phyloP scores from a whole-genome alignment of 2,888 invertebrate genomes.

The Conops quadrifasciatus region DNA sequence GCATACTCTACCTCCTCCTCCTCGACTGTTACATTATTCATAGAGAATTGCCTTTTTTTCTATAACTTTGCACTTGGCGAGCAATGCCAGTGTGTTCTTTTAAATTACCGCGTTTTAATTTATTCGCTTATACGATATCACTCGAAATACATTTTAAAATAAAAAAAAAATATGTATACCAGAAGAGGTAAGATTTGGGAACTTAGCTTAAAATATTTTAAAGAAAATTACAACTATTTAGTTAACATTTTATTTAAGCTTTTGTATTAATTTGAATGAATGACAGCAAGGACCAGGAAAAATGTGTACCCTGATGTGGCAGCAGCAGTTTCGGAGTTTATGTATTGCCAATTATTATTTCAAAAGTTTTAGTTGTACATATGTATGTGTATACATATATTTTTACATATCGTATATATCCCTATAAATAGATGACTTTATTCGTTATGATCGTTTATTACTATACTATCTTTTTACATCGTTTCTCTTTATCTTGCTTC shows the following conservation, averaged over 20 bases:
- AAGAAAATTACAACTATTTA: conserved; percentile 25
- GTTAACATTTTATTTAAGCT: conserved; percentile 14
- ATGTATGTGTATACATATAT: conserved; percentile 15
- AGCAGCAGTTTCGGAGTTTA: conserved; percentile 9
- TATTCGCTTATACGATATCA: conserved; percentile 57
- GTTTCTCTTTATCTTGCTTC: conserved; percentile 8
- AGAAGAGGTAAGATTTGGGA: conserved; percentile 65
- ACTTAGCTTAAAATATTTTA: conserved; percentile 42
- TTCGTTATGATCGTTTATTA: too few species aligned
- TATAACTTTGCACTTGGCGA: conserved; percentile 63
- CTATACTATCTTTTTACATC: too few species aligned
- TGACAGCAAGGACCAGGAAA: neutral
- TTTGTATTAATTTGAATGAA: conserved; percentile 2
- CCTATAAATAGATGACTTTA: conserved; percentile 19
- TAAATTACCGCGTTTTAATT: conserved; percentile 62
- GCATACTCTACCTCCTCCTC: conserved; percentile 37
- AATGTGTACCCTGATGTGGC: too few species aligned
- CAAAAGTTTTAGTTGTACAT: too few species aligned
- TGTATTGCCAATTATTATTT: conserved; percentile 10
- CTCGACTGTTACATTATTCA: conserved; percentile 30
- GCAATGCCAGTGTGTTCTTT: conserved; percentile 64
- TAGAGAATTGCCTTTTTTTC: conserved; percentile 44
- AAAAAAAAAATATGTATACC: conserved; percentile 47
- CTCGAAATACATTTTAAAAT: conserved; percentile 44
- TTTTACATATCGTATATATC: conserved; percentile 14